Conservation (phyloP, 2,113 vertebrate genomes). For the Merops nubicus region DNA sequence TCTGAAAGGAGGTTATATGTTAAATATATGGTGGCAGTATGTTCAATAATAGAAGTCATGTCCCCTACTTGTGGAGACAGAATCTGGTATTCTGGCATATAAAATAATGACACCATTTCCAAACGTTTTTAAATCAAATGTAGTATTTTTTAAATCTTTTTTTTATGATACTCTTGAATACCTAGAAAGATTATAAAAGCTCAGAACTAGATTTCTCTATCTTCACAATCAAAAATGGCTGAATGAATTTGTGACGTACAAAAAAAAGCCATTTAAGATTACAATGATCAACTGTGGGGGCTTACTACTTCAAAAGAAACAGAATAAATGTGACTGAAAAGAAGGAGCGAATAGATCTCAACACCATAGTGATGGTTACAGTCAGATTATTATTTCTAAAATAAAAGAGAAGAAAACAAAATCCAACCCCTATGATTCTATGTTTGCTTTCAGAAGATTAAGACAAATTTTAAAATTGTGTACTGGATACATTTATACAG, state of each 20-base stretch:
- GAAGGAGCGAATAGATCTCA: neutral
- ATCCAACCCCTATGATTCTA: no score
- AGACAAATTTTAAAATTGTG: neutral
- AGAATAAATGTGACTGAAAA: neutral
- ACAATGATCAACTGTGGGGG: neutral
- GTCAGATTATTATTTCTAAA: neutral
- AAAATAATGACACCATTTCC: constrained; percentile 38
- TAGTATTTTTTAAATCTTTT: neutral
- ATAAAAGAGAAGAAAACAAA: neutral
- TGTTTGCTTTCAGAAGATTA: neutral
- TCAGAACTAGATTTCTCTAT: neutral
- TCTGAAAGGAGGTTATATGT: constrained; percentile 46
- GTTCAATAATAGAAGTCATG: constrained; percentile 34
- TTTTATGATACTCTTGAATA: neutral
- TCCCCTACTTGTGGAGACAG: neutral
- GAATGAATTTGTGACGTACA: neutral
- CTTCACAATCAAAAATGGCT: neutral
- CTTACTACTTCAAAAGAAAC: neutral
- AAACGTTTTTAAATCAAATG: neutral
- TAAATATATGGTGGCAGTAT: constrained; percentile 40
- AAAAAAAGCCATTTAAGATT: neutral
- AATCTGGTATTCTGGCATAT: constrained; percentile 5
- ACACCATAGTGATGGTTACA: neutral
- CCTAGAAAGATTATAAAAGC: neutral
- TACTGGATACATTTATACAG: neutral